A percentile compares a stretch with the other conserved stretches of the same genome.
Evolutionary conservation across 1,140 invertebrate genomes (phyloP).

Genomic region (Carposina sasakii): DNA sequence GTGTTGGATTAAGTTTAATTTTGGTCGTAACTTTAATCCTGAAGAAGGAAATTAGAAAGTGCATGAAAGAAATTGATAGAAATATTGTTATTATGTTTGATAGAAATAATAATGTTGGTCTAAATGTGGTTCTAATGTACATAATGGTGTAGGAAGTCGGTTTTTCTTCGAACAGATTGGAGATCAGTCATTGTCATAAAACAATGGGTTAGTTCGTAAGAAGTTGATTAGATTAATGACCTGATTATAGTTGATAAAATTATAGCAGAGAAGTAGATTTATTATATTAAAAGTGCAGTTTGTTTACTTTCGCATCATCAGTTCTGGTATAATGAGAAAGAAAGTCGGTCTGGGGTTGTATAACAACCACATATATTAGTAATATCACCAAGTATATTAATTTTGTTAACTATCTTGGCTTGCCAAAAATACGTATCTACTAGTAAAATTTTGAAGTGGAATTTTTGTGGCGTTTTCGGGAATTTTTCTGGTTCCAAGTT

Average conservation of each 20-base stretch:
- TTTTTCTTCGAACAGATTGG: conserved; percentile 7
- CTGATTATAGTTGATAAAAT: background rate
- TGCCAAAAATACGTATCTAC: no score
- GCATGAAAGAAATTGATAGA: conserved; percentile 53
- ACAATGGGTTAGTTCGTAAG: conserved; percentile 12
- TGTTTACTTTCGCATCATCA: no score
- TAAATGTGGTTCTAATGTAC: conserved; percentile 6
- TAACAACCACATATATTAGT: no score
- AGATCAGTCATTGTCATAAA: conserved; percentile 15
- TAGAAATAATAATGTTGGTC: conserved; percentile 36
- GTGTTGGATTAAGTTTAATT: conserved; percentile 14
- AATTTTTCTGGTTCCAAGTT: no score
- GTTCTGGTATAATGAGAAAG: no score
- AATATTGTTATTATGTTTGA: conserved; percentile 45
- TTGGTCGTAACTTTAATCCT: conserved; percentile 28
- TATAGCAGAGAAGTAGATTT: no score
- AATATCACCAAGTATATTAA: no score
- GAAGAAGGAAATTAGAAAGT: conserved; percentile 49
- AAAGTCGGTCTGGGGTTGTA: no score
- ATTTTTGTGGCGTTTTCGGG: no score
- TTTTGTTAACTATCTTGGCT: no score
- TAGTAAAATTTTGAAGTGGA: no score
- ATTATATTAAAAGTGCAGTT: no score
- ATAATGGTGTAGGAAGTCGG: conserved; percentile 6
- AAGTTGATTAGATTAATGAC: conserved; percentile 10